Conservation (phyloP, 1,140 invertebrate species). For the Cyphomyrmex costatus region DNA sequence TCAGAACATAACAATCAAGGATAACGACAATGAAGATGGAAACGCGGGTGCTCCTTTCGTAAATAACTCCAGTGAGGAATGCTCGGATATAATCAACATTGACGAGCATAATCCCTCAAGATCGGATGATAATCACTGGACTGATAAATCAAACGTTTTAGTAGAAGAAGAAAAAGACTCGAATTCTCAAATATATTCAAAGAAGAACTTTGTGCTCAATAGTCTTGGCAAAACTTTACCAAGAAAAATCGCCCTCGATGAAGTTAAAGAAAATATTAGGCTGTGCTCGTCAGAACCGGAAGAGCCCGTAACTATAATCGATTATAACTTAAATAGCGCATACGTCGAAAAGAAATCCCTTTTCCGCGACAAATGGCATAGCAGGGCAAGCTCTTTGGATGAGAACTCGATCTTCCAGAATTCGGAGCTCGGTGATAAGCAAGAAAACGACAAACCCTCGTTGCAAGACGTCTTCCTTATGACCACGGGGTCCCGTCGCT, state of each 20-base stretch:
- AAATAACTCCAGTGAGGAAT: slow-evolving; percentile 59
- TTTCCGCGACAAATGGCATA: slow-evolving; percentile 74
- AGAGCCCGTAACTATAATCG: slow-evolving; percentile 50
- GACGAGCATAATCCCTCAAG: slow-evolving; percentile 45
- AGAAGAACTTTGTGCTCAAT: slow-evolving; percentile 78
- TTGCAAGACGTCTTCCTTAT: slow-evolving; percentile 72
- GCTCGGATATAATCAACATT: slow-evolving; percentile 47
- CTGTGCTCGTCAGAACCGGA: slow-evolving; percentile 62
- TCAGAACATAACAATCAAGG: slow-evolving; percentile 58
- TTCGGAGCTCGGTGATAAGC: slow-evolving; percentile 34
- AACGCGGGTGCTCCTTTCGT: slow-evolving; percentile 37
- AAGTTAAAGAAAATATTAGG: slow-evolving; percentile 73
- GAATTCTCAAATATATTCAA: slow-evolving; percentile 45
- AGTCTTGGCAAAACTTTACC: slow-evolving; percentile 74
- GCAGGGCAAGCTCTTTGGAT: slow-evolving; percentile 76
- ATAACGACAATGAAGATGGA: slow-evolving; percentile 68
- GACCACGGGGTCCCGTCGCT: slow-evolving; percentile 26
- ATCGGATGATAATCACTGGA: slow-evolving; percentile 59
- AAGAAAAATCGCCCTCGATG: slow-evolving; percentile 61
- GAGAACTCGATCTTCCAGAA: slow-evolving; percentile 76
- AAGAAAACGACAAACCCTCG: slow-evolving; percentile 67
- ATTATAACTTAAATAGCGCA: slow-evolving; percentile 77
- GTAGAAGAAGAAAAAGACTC: slow-evolving; percentile 11
- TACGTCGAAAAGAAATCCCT: slow-evolving; percentile 69
- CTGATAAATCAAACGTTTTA: slow-evolving; percentile 32